Conservation (phyloP, 2,888 invertebrate genomes). For the Drosophila neutralis region DNA sequence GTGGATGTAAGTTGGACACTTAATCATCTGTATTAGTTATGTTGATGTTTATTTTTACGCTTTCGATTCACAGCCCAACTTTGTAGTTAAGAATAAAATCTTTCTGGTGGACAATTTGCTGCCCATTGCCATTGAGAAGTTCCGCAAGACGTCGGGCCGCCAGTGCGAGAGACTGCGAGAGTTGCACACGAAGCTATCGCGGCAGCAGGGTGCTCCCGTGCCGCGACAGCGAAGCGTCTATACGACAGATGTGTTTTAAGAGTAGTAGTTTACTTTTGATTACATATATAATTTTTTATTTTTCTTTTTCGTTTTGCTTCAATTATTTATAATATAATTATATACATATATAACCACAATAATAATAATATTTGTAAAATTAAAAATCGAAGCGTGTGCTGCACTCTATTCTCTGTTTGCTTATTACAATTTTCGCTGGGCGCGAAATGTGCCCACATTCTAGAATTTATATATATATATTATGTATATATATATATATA, state of each 20-base stretch:
- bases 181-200: conserved; percentile 73
- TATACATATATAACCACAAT: conserved; percentile 84
- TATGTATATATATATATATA: conserved; percentile 23
- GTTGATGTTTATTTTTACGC: not conserved
- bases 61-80: conserved; percentile 81
- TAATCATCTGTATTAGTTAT: not conserved
- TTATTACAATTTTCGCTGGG: conserved; percentile 61
- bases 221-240: conserved; percentile 85
- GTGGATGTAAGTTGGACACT: conserved; percentile 81
- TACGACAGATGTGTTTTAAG: conserved; percentile 84
- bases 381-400: conserved; percentile 81
- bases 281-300: conserved; percentile 82
- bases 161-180: conserved; percentile 78
- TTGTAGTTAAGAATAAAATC: conserved; percentile 83
- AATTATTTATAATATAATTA: conserved; percentile 83
- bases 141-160: conserved; percentile 79
- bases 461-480: conserved; percentile 25
- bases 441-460: conserved; percentile 61
- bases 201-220: conserved; percentile 79
- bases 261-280: conserved; percentile 66
- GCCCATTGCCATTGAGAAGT: conserved; percentile 82
- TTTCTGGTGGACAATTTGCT: conserved; percentile 83
- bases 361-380: conserved; percentile 81
- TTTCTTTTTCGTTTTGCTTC: conserved; percentile 77
- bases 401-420: conserved; percentile 76